Conservation (phyloP, 2,797 vertebrate species). For the Spinus olivaceus region DNA sequence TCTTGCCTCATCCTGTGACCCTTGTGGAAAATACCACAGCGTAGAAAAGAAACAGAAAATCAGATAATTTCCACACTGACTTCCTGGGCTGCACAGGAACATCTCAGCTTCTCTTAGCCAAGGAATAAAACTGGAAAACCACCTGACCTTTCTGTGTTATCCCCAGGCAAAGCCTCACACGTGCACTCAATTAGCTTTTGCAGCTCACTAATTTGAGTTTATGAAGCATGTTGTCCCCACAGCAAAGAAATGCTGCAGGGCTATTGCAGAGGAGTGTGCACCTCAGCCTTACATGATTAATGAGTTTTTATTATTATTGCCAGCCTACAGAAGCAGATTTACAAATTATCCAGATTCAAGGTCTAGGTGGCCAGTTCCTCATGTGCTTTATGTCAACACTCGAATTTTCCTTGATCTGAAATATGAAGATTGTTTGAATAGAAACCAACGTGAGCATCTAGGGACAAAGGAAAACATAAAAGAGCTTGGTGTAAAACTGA, state of each 20-base stretch:
- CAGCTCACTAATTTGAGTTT: constrained; percentile 51
- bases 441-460: background rate
- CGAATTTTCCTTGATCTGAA: background rate
- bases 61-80: background rate
- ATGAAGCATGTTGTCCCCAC: constrained; percentile 29
- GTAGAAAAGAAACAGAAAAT: background rate
- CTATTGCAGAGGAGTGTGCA: background rate
- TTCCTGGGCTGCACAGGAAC: background rate
- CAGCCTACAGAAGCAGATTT: background rate
- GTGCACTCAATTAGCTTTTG: constrained; percentile 35
- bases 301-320: background rate
- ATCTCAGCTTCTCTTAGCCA: background rate
- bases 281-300: background rate
- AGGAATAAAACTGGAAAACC: constrained; percentile 15
- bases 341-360: background rate
- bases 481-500: background rate
- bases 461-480: background rate
- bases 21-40: no score
- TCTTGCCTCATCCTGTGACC: no score
- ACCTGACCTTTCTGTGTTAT: constrained; percentile 11
- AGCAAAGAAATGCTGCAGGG: constrained; percentile 34
- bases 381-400: background rate
- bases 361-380: background rate
- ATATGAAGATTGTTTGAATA: background rate
- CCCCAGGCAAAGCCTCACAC: background rate